Conservation (phyloP, 2,888 invertebrate genomes). For the Mythimna albipuncta region DNA sequence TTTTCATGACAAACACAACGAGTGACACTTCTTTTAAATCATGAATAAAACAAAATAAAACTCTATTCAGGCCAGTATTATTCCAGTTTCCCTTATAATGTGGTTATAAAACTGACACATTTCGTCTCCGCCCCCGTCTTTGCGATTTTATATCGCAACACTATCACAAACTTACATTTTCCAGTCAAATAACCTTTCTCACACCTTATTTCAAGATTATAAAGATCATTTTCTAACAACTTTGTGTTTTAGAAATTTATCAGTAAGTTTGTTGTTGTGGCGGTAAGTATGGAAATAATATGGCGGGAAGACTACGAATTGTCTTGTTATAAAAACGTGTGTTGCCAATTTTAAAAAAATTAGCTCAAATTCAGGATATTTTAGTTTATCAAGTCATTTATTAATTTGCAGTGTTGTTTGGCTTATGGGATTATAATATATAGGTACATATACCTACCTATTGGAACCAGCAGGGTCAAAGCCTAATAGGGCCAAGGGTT, state of each 20-base stretch:
- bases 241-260: constrained; percentile 8
- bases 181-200: constrained; percentile 23
- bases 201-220: constrained; percentile 5
- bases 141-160: constrained; percentile 76
- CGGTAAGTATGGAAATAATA: constrained; percentile 86
- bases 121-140: constrained; percentile 77
- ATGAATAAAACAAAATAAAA: constrained; percentile 59
- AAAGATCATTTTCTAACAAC: constrained; percentile 5
- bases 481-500: too few relatives aligned
- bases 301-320: constrained; percentile 87
- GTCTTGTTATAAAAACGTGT: constrained; percentile 81
- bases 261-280: constrained; percentile 40
- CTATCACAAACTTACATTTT: constrained; percentile 36
- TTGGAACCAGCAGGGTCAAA: too few relatives aligned
- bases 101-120: constrained; percentile 83
- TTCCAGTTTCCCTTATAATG: constrained; percentile 74
- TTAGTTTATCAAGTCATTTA: background rate
- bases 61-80: constrained; percentile 73
- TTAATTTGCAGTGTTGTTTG: background rate
- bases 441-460: too few relatives aligned
- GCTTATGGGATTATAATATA: too few relatives aligned
- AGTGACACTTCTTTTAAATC: background rate
- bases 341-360: constrained; percentile 45
- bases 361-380: constrained; percentile 11
- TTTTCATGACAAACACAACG: background rate